Evolutionary conservation across 1,140 invertebrate genomes (phyloP), one percentile per base, ranked within the genome.

Genomic region (Pseudomyrmex concolor): DNA sequence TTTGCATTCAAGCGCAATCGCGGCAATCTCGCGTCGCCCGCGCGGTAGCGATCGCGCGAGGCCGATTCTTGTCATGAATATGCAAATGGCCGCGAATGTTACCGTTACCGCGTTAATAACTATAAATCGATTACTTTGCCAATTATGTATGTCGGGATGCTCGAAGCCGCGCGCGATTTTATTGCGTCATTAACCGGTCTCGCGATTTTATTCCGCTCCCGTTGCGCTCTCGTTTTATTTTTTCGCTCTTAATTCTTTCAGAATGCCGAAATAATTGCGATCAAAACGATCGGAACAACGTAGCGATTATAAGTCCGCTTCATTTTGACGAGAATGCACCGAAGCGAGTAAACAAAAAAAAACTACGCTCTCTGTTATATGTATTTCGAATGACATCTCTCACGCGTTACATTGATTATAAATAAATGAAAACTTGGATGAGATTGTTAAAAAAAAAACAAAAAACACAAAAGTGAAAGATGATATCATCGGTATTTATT

Each of bases 41-140:
- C 22, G 48, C 64, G 34, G 48, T 3, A 22, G 15, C 45, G n/a
- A 22, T 13, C 34, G 76, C 25, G 64, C 50, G n/a, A 22, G 17
- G 74, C 12, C 60, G 22, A 76, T 60, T 83, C 68, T 71, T 48
- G 78, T 22, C 80, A 87, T 87, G 72, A 86, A 87, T 87, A 87
- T 87, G 86, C 81, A 87, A 84, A 86, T 43, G 67, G 19, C n/a
- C 59, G 55, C 57, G 48, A 73, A 22, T 60, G 34, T 50, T 51
- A 45, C 17, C 63, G 63, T 66, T 86, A 86, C 67, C 25, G 77
- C 63, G 68, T 87, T 86, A 80, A 87, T 74, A 84, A 48, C 70
- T 57, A 78, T 87, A 88, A 88, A 88, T 87, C 77, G 85, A 84
- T 88, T 88, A 87, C 83, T 62, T 66, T 57, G 68, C 73, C 73